Evolutionary conservation across 2,797 vertebrate species (phyloP), one percentile per base, ranked within the genome.

Genomic region (Hirundo rustica): DNA sequence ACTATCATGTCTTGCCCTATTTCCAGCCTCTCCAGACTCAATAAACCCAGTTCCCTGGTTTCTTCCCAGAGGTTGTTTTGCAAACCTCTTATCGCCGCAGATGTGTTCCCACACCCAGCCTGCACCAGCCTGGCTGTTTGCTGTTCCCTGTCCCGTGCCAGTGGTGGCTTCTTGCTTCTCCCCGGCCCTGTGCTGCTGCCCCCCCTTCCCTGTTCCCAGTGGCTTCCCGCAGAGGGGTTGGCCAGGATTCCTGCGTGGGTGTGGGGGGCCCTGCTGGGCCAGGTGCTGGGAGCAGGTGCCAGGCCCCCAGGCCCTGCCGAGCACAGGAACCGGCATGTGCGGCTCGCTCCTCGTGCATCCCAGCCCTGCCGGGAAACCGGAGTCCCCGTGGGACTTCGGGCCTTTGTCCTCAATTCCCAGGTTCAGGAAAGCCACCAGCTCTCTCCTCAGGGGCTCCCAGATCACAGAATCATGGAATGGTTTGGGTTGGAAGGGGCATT

Each of bases 131-230:
- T 1, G 48, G 45, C 47, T 72, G 30, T 60, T 54, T 67, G 44
- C 57, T 66, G 12, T 64, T 58, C n/a, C 38, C 38, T 34, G 34
- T 1, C 2, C 34, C 2, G 2, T 62, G 47, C 32, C 70, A 45
- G 16, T 11, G 23, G 50, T 45, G 75, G 55, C 20, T 91, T 61
- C 68, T 66, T 5, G 2, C 48, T 47, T 32, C 30, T 58, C 60
- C 32, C 32, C 0, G 0, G 16, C 36, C 0, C 0, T 2, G 2
- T 7, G 10, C 42, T 89, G 54, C 68, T 10, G 3, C 47, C 47
- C 13, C n/a, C 38, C 32, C 3, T 55, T 79, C 15, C 48, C 45
- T 27, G 34, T 76, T 47, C 21, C 72, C 2, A 1, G 45, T 4
- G 15, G 32, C 60, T 65, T 2, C 53, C 62, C 0, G 0, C 0